These are phyloP conservation scores for Drosophila erecta DNA, from an alignment of 1,140 invertebrate genomes.

Conservation along the genomic window DNA sequence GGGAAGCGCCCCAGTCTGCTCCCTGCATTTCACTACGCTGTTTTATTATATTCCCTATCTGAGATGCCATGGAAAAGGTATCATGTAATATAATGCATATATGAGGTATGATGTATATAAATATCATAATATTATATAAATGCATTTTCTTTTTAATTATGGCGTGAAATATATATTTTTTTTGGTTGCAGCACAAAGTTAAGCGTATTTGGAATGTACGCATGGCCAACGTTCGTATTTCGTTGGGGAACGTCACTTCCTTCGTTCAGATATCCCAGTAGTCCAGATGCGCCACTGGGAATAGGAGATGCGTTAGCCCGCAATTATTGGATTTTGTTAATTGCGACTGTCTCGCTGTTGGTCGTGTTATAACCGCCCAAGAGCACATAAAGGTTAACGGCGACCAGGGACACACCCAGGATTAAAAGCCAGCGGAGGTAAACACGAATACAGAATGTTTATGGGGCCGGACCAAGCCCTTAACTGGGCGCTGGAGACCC, in stretches of 20 bases:
- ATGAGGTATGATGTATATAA: no score
- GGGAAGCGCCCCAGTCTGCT: constrained; percentile 38
- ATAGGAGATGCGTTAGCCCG: constrained; percentile 19
- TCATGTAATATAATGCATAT: no score
- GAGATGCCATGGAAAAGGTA: neutral
- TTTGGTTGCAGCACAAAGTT: no score
- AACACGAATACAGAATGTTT: constrained; percentile 52
- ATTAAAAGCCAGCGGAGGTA: constrained; percentile 46
- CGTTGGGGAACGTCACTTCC: neutral
- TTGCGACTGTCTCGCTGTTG: constrained; percentile 55
- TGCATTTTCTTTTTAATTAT: neutral
- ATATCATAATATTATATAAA: no score
- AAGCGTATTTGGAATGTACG: no score
- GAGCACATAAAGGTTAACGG: constrained; percentile 55
- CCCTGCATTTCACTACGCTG: constrained; percentile 27
- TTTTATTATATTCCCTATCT: constrained; percentile 61
- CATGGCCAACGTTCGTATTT: neutral
- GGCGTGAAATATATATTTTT: neutral
- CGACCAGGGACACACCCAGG: constrained; percentile 52
- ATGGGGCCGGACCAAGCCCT: constrained; percentile 56
- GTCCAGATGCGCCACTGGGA: constrained; percentile 10
- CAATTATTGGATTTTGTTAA: constrained; percentile 75
- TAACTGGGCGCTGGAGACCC: constrained; percentile 59
- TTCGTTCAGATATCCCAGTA: constrained; percentile 25
- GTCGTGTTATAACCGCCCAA: constrained; percentile 36